phyloP scores from a whole-genome alignment of 2,113 vertebrate genomes.

The Neogobius melanostomus region DNA sequence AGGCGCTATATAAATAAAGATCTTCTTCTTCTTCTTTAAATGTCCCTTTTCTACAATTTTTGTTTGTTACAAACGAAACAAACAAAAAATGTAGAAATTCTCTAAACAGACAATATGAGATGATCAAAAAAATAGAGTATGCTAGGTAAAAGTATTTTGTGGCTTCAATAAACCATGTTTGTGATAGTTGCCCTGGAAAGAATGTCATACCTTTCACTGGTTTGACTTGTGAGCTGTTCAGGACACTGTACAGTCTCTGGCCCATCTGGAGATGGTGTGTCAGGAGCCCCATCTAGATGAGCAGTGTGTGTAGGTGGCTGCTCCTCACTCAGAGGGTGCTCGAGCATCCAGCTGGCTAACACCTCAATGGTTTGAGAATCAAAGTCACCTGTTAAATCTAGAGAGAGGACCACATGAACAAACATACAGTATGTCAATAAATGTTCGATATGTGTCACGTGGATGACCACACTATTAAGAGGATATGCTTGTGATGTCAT shows the following conservation, averaged over 20 bases:
- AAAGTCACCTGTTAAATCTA: slow-evolving; percentile 78
- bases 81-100: neutral
- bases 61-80: neutral
- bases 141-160: neutral
- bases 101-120: neutral
- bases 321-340: slow-evolving; percentile 78
- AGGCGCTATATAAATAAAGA: too few species aligned
- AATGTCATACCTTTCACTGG: slow-evolving; percentile 66
- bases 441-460: neutral
- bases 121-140: neutral
- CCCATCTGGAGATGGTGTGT: slow-evolving; percentile 75
- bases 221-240: slow-evolving; percentile 68
- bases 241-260: slow-evolving; percentile 80
- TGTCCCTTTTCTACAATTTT: too few species aligned
- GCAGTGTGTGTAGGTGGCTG: slow-evolving; percentile 58
- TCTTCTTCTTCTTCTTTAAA: too few species aligned
- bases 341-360: slow-evolving; percentile 83
- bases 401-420: slow-evolving; percentile 17
- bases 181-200: too few species aligned
- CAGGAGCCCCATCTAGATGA: slow-evolving; percentile 47
- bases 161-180: too few species aligned
- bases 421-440: slow-evolving; percentile 37
- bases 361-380: slow-evolving; percentile 79
- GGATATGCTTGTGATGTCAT: neutral
- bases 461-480: slow-evolving; percentile 14